Conservation (phyloP, 2,113 vertebrate genomes). For the Rousettus leschenaultii region DNA sequence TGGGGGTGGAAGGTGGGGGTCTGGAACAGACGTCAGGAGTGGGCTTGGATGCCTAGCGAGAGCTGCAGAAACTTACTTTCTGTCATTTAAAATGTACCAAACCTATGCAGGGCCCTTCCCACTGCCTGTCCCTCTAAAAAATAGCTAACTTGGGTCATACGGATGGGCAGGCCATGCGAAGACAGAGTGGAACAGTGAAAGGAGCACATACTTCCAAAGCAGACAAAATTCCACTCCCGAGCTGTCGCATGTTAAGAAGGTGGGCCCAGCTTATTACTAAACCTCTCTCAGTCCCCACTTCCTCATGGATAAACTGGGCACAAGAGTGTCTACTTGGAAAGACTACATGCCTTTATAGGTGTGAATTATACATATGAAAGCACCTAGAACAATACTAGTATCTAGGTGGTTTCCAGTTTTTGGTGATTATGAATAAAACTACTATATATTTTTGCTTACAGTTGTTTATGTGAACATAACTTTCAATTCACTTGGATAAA, state of each 20-base stretch:
- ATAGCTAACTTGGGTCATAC: neutral
- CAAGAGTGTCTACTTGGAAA: neutral
- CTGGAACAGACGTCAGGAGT: neutral
- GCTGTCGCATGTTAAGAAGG: accelerated
- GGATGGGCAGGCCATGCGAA: neutral
- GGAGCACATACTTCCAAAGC: neutral
- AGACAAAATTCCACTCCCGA: neutral
- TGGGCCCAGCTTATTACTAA: accelerated
- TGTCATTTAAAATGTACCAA: neutral
- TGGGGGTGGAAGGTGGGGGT: neutral
- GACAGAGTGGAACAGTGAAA: accelerated
- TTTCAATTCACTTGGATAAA: conserved; percentile 22
- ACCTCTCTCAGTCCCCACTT: neutral
- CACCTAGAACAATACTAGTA: neutral
- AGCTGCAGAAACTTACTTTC: neutral
- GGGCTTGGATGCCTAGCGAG: neutral
- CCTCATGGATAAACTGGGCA: neutral
- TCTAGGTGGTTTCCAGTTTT: neutral
- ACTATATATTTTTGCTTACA: neutral
- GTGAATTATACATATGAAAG: neutral
- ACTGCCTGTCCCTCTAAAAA: neutral
- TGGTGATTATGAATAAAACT: conserved; percentile 22
- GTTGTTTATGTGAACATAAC: neutral
- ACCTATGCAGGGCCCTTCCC: neutral
- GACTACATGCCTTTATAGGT: accelerated